Evolutionary conservation across 1,140 invertebrate genomes (phyloP).

Genomic region (Papilio glaucus): DNA sequence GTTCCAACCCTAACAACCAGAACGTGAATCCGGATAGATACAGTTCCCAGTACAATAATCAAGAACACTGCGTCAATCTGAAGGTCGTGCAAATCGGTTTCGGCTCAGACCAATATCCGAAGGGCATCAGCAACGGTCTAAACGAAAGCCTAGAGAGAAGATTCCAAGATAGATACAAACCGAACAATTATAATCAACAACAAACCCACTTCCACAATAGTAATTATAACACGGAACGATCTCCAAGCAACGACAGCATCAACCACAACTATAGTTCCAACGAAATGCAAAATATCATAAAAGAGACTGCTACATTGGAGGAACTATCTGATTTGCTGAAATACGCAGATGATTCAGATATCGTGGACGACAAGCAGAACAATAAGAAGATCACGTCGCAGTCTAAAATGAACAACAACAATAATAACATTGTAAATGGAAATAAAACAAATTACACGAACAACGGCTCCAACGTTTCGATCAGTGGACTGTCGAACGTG

Average conservation of each 20-base stretch:
- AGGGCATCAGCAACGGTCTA: slow-evolving; percentile 75
- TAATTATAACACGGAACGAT: slow-evolving; percentile 75
- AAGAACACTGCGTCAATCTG: slow-evolving; percentile 81
- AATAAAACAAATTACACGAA: slow-evolving; percentile 82
- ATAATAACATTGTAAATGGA: slow-evolving; percentile 71
- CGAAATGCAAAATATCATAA: slow-evolving; percentile 77
- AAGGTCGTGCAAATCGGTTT: slow-evolving; percentile 84
- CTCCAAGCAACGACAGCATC: slow-evolving; percentile 75
- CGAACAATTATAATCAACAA: slow-evolving; percentile 72
- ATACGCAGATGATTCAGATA: slow-evolving; percentile 86
- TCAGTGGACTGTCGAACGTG: slow-evolving; percentile 92
- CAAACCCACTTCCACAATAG: slow-evolving; percentile 70
- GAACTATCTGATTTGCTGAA: slow-evolving; percentile 89
- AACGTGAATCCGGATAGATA: slow-evolving; percentile 81
- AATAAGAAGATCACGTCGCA: slow-evolving; percentile 79
- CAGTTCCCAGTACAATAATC: slow-evolving; percentile 81
- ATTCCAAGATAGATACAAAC: slow-evolving; percentile 78
- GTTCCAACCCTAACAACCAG: slow-evolving; percentile 72
- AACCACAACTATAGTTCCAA: slow-evolving; percentile 74
- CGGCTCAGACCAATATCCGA: slow-evolving; percentile 75
- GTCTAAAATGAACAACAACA: slow-evolving; percentile 71
- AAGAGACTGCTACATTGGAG: slow-evolving; percentile 85
- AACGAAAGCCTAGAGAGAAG: slow-evolving; percentile 84
- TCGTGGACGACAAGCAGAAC: slow-evolving; percentile 80
- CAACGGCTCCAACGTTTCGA: slow-evolving; percentile 89